Evolutionary conservation across 2,888 invertebrate species (phyloP), one percentile per base, ranked within the genome.

Genomic region (Napeogenes inachia): DNA sequence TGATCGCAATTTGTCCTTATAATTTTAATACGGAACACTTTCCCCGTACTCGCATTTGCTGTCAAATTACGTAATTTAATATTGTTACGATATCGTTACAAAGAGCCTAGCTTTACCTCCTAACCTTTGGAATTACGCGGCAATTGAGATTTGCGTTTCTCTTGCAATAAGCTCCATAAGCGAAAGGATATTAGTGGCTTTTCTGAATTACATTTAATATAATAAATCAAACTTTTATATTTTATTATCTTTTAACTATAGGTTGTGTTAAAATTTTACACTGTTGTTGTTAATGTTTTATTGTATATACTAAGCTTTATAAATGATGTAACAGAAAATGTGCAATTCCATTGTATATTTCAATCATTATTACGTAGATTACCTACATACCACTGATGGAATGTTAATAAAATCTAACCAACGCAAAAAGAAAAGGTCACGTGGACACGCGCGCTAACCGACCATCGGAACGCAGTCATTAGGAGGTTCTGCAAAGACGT

Each of bases 351-450:
- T 35, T 55, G 35, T 13, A 55, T 13, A 35, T 54, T 55, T 32
- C 54, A 38, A 33, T 35, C 35, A 21, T 55, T 35, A 35, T 42
- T 5, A 35, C 54, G 10, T 54, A 47, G 47, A 47, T 47, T 30
- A 50, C 50, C 50, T 21, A 10, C 50, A 50, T 50, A 30, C 50
- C 50, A 30, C 30, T 21, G 50, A 8, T 50, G 77, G 78, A 75
- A 78, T 77, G 70, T 77, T 78, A 77, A 78, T 79, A 76, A 77
- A 78, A 80, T 76, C 75, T 73, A 70, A 67, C 65, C 70, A 61
- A 54, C 70, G 71, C 67, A 85, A 85, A 87, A 84, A 78, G 73
- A 75, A 87, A 87, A 86, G 84, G 84, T 86, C 83, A 82, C 50
- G 65, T 60, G 68, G 81, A 21, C 85, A 82, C 84, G 82, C 81